A percentile compares a stretch with the other conserved stretches of the same genome.
phyloP scores from a whole-genome alignment of 2,888 invertebrate genomes.

The Agonopterix alstromeriana region DNA sequence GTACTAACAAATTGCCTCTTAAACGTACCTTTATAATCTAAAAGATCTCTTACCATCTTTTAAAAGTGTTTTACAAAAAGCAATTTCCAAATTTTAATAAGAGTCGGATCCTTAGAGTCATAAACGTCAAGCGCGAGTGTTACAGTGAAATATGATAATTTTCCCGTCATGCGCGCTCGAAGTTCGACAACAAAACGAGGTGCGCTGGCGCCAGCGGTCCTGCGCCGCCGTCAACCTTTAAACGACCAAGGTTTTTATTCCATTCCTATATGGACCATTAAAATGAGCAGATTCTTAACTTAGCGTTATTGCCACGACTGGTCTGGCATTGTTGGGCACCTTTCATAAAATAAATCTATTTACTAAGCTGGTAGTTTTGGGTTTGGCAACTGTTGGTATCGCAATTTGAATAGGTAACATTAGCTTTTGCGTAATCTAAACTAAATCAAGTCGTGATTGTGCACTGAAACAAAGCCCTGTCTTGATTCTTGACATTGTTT shows the following conservation, averaged over 20 bases:
- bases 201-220: constrained; percentile 15
- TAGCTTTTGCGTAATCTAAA: constrained; percentile 21
- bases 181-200: constrained; percentile 30
- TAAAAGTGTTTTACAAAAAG: constrained; percentile 11
- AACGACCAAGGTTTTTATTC: constrained; percentile 57
- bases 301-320: constrained; percentile 16
- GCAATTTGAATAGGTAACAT: constrained; percentile 19
- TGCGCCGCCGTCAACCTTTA: constrained; percentile 45
- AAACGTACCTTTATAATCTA: no score
- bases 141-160: constrained; percentile 63
- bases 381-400: constrained; percentile 12
- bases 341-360: no score
- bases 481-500: no score
- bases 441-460: no score
- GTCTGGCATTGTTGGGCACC: background rate
- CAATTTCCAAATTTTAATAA: constrained; percentile 34
- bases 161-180: constrained; percentile 17
- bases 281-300: constrained; percentile 48
- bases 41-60: background rate
- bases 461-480: no score
- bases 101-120: constrained; percentile 24
- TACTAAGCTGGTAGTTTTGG: no score
- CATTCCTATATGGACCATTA: constrained; percentile 51
- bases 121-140: constrained; percentile 53
- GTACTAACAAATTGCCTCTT: no score